Evolutionary conservation across 2,888 invertebrate genomes (phyloP).

Genomic region (Drosophila histrio): DNA sequence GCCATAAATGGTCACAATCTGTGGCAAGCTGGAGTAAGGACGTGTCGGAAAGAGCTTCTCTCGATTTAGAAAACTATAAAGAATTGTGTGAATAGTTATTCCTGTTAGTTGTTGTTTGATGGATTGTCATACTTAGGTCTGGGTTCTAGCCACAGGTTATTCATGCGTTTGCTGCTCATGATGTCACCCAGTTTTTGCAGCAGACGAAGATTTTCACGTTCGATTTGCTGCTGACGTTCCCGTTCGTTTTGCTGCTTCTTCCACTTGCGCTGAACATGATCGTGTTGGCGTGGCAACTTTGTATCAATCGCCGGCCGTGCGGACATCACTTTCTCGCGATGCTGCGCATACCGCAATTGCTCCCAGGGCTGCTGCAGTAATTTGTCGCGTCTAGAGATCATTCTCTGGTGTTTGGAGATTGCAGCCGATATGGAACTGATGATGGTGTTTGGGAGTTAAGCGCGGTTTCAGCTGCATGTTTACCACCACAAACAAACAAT

Average conservation of each 20-base stretch:
- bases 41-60: slow-evolving; percentile 81
- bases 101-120: not conserved
- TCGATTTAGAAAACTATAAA: slow-evolving; percentile 80
- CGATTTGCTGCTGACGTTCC: slow-evolving; percentile 88
- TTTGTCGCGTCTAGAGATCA: slow-evolving; percentile 90
- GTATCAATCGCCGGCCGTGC: slow-evolving; percentile 89
- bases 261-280: slow-evolving; percentile 88
- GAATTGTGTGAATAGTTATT: not conserved
- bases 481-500: slow-evolving; percentile 63
- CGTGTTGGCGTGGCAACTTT: slow-evolving; percentile 86
- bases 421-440: slow-evolving; percentile 18
- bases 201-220: slow-evolving; percentile 88
- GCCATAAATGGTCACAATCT: slow-evolving; percentile 73
- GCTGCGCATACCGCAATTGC: slow-evolving; percentile 88
- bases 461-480: slow-evolving; percentile 44
- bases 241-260: slow-evolving; percentile 89
- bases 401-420: slow-evolving; percentile 65
- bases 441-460: slow-evolving; percentile 2
- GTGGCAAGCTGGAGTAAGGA: slow-evolving; percentile 74
- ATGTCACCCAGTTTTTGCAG: slow-evolving; percentile 88
- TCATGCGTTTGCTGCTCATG: slow-evolving; percentile 88
- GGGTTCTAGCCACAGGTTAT: slow-evolving; percentile 88
- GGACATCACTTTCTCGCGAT: slow-evolving; percentile 88
- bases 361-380: slow-evolving; percentile 89
- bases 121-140: slow-evolving; percentile 85